Base-by-base conservation (phyloP, 1,140 invertebrate species). In the Drosophila obscura region DNA sequence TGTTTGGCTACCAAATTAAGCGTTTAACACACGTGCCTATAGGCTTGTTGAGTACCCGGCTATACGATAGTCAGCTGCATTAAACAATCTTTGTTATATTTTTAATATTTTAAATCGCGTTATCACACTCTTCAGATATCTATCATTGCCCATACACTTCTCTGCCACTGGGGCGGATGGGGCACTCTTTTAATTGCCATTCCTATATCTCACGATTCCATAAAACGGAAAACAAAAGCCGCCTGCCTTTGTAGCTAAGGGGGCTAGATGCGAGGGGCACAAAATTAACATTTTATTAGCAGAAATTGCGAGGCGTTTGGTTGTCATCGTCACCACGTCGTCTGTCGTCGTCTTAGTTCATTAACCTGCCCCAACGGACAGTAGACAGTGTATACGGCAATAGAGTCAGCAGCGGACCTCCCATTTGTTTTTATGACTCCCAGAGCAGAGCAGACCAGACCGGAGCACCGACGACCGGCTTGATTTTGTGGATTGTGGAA, bases 281-380 rank as follows among this genome's bases (percentile, higher is more conserved):
- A 57, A 46, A 87, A 81, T 85, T 78, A 87, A 73, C 82, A 85
- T 85, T 87, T 87, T 75, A 87, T 83, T 79, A 82, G 73, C 57
- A 52, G 48, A 71, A 72, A 80, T 66, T 76, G 78, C 43, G 60
- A 74, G 60, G 48, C 69, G 72, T 64, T 64, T 73, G 69, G 53
- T 57, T 57, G 69, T 63, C 69, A 28, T 74, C 60, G 52, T 63
- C 63, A 64, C 43, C 35, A 65, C 11, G 35, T 39, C 35, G 35
- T 39, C 64, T 35, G 39, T 51, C 63, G 46, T 22, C 51, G 64
- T 22, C 48, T 61, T 66, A 72, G 82, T 85, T 87, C 82, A 73
- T 88, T 85, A 82, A 85, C 82, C 82, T 77, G 56, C 39, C 39
- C 48, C 22, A 55, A 56, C 66, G 44, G 66, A 68, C 65, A 55